Base-by-base conservation (phyloP, 2,888 invertebrate species). In the Norana najaformis region DNA sequence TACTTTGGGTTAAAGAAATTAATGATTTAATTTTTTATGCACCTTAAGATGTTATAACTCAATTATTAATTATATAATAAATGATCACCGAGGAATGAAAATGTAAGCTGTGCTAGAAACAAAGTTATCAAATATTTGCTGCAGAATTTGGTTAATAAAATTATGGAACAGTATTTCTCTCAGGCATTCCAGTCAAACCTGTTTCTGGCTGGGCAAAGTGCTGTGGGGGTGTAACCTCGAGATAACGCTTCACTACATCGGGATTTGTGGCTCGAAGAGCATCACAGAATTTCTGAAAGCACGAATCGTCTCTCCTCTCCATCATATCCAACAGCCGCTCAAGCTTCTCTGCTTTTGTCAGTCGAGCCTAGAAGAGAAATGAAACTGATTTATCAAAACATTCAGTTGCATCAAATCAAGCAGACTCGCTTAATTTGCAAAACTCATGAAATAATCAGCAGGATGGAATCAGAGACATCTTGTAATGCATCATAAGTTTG, bases 241-340 rank as follows among this genome's bases (percentile, higher is more conserved):
- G 85, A 85, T 36, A 85, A 34, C 35, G 16, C 85, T 14, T 85
- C 85, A 85, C 36, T 36, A 85, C 36, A 37, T 85, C 85, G 35
- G 23, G 18, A 37, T 85, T 18, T 36, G 35, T 36, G 35, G 35
- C 37, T 36, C 85, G 18, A 18, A 85, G 37, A 36, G 37, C 85
- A 36, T 85, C 36, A n/a, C 85, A 85, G 37, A 85, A 85, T 37
- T 35, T 85, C 37, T 85, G 85, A 37, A 85, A 85, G 37, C 85
- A 85, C 6, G 85, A 85, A 85, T 85, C 85, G 14, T 85, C 85
- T 85, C 85, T 85, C 34, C 36, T 34, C 16, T 85, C 85, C 85
- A 85, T 36, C 85, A 85, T 85, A 23, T 85, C 85, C 85, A 85
- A 85, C 34, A 85, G 85, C 18, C 20, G 11, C 85, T 85, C 85